These are phyloP conservation scores for Drosophila conformis DNA, from an alignment of 2,888 invertebrate species.

Conservation along the genomic window DNA sequence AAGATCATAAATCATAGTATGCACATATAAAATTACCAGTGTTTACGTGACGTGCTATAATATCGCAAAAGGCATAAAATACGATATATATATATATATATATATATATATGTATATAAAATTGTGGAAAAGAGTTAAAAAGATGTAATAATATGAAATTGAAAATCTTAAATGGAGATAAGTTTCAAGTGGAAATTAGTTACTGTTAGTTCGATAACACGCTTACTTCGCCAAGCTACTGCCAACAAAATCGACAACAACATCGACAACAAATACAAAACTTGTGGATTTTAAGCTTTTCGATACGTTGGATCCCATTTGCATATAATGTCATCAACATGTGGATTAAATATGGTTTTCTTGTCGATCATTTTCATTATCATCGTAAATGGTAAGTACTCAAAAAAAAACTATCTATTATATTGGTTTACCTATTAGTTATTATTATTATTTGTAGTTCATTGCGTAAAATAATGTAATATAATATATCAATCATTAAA, in stretches of 20 bases:
- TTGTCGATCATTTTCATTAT: slow-evolving; percentile 85
- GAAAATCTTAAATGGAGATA: slow-evolving; percentile 53
- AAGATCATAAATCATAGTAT: slow-evolving; percentile 46
- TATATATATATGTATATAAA: slow-evolving; percentile 1
- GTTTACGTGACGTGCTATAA: slow-evolving; percentile 49
- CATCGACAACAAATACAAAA: slow-evolving; percentile 23
- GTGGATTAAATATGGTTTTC: slow-evolving; percentile 85
- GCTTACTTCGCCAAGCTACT: slow-evolving; percentile 16
- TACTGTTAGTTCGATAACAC: slow-evolving; percentile 28
- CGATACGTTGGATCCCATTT: slow-evolving; percentile 67
- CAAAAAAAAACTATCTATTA: neutral
- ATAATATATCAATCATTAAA: neutral
- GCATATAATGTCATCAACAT: slow-evolving; percentile 84
- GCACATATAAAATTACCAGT: slow-evolving; percentile 35
- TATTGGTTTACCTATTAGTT: neutral
- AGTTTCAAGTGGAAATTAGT: slow-evolving; percentile 34
- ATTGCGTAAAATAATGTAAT: neutral
- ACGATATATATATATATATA: slow-evolving; percentile 12
- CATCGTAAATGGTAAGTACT: slow-evolving; percentile 85
- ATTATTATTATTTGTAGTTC: neutral
- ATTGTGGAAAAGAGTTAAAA: slow-evolving; percentile 44
- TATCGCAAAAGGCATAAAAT: slow-evolving; percentile 37
- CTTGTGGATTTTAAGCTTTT: slow-evolving; percentile 46
- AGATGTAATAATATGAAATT: slow-evolving; percentile 40
- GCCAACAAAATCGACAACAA: slow-evolving; percentile 25